These are phyloP conservation scores for Nephrotoma guestfalica DNA, from an alignment of 2,888 invertebrate species.

Conservation along the genomic window DNA sequence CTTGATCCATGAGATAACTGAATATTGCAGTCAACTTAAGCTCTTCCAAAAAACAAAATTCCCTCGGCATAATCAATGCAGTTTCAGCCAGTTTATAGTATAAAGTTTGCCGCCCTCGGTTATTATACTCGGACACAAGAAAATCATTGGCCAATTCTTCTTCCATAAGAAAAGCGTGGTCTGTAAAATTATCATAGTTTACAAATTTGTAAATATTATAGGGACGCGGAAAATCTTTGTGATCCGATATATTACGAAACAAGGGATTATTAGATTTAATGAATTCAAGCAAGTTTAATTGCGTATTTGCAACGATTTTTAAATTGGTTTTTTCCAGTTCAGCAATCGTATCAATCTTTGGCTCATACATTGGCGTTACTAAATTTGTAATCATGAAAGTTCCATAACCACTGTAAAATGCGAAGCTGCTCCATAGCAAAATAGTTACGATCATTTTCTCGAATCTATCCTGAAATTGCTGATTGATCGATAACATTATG, in stretches of 20 bases:
- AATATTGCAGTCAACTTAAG: not conserved
- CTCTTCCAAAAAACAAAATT: not conserved
- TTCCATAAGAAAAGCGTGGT: not conserved
- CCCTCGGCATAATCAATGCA: not conserved
- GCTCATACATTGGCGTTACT: not conserved
- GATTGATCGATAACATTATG: not conserved
- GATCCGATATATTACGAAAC: not conserved
- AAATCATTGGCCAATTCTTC: not conserved
- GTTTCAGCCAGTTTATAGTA: not conserved
- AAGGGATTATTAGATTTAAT: not conserved
- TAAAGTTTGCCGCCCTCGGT: not conserved
- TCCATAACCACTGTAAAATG: not conserved
- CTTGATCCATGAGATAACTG: not conserved
- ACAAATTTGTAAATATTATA: not conserved
- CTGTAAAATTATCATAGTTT: not conserved
- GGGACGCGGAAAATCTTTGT: not conserved
- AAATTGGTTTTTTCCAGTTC: not conserved
- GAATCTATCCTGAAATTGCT: not conserved
- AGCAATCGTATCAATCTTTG: not conserved
- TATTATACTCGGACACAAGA: not conserved
- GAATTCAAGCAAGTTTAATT: not conserved
- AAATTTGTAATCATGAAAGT: not conserved
- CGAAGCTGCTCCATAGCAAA: not conserved
- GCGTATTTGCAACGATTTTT: not conserved
- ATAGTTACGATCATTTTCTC: not conserved